Evolutionary conservation across 2,888 invertebrate species (phyloP).

Genomic region (Norana najaformis): DNA sequence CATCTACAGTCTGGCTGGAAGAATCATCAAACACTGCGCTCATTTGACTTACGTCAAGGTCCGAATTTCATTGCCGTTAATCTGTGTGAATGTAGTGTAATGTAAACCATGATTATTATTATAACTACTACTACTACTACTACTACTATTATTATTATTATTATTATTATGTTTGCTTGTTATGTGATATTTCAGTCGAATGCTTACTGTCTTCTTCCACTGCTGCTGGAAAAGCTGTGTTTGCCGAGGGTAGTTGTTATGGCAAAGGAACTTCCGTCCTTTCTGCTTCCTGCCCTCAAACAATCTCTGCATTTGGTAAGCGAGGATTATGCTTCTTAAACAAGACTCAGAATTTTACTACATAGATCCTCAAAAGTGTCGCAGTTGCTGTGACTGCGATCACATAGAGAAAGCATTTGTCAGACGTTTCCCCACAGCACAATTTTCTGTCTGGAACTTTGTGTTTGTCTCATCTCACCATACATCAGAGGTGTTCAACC

Average conservation of each 20-base stretch:
- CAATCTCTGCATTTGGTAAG: conserved; percentile 29
- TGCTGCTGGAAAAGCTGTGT: conserved; percentile 50
- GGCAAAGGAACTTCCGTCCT: conserved; percentile 49
- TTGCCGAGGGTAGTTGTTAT: conserved; percentile 51
- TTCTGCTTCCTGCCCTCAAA: conserved; percentile 47
- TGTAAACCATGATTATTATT: neutral
- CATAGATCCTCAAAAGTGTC: too few species aligned
- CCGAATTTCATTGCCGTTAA: conserved; percentile 20
- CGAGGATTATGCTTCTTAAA: neutral
- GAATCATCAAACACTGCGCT: conserved; percentile 52
- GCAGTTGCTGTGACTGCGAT: too few species aligned
- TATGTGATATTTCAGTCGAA: conserved; percentile 46
- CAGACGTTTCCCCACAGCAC: too few species aligned
- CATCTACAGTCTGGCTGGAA: conserved; percentile 49
- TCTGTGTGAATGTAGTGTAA: neutral
- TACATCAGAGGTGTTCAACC: too few species aligned
- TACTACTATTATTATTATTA: too few species aligned
- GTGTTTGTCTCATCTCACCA: too few species aligned
- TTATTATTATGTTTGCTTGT: neutral
- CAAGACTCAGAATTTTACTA: neutral
- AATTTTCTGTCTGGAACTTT: too few species aligned
- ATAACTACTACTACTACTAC: too few species aligned
- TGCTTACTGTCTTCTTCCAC: conserved; percentile 50
- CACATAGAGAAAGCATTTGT: too few species aligned
- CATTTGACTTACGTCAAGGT: conserved; percentile 53